phyloP scores from a whole-genome alignment of 2,888 invertebrate species.

The Barypeithes pellucidus region DNA sequence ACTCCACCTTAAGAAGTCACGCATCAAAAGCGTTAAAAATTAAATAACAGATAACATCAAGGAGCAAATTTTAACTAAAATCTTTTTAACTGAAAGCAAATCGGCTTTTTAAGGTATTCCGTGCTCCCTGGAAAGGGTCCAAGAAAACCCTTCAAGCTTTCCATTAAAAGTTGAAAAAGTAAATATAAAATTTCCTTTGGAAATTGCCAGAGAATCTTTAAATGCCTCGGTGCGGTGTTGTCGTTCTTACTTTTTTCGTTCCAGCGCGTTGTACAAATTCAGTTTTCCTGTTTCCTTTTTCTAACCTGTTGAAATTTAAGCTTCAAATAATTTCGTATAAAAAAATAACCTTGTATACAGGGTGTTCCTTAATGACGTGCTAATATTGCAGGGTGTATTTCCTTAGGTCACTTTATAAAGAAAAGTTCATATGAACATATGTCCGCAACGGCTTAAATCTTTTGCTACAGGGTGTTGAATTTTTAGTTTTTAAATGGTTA shows the following conservation, averaged over 20 bases:
- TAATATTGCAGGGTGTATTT: no score
- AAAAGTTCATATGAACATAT: no score
- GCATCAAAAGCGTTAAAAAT: not conserved
- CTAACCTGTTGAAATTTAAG: no score
- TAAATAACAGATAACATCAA: not conserved
- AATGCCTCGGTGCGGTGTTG: not conserved
- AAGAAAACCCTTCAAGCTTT: conserved; percentile 4
- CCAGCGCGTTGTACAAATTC: no score
- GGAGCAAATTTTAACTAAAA: conserved; percentile 1
- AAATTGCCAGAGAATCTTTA: conserved; percentile 1
- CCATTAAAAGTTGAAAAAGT: conserved; percentile 13
- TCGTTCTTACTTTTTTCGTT: not conserved
- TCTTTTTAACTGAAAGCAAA: conserved; percentile 4
- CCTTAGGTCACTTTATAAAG: no score
- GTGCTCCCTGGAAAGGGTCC: not conserved
- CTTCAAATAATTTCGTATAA: no score
- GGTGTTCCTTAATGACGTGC: no score
- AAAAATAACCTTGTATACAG: no score
- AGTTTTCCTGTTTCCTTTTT: no score
- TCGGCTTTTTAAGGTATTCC: not conserved
- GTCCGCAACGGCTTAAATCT: no score
- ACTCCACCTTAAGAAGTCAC: not conserved
- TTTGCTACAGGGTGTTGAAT: no score
- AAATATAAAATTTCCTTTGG: conserved; percentile 6
- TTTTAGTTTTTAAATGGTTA: no score